Base-by-base conservation (phyloP, 2,113 vertebrate genomes). In the Erinaceus europaeus region DNA sequence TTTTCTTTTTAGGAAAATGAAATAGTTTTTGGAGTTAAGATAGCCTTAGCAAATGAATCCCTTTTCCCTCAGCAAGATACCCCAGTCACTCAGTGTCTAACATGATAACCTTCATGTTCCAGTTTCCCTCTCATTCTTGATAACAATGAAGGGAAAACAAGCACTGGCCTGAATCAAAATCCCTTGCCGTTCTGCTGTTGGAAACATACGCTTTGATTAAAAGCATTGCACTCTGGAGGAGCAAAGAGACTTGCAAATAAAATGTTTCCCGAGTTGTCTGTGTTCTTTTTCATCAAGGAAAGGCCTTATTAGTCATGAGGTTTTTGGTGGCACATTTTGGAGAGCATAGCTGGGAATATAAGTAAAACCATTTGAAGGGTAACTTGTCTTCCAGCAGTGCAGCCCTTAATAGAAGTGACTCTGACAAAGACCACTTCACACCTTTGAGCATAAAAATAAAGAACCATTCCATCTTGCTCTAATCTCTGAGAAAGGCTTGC, bases 281-380 rank as follows among this genome's bases (percentile, higher is more conserved):
- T 27, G 10, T 53, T 69, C 50, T 53, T 67, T 67, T 65, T 65
- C 52, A 64, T 61, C 44, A 36, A 6, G 8, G 13, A 15, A 25
- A 53, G 40, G 9, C 15, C 53, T 93, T 53, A 36, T 50, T 61
- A 61, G 23, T 12, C 25, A n/a, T 46, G 32, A 21, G 18, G 72
- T 93, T 71, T 80, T 84, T 78, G 59, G 21, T 71, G 34, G 34
- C 29, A 62, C 5, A n/a, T 74, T 84, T 84, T 67, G 15, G 48
- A 7, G 76, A 57, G 9, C 53, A 84, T 78, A 9, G 25, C n/a
- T 88, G 42, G 44, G 77, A 72, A 69, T 25, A 52, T 72, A 75
- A 71, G 42, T 46, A 27, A 81, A 94, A 69, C 13, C 11, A 61
- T 53, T 81, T 75, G 52, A 65, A 84, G 85, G 21, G 20, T 69